Conservation (phyloP, 2,113 vertebrate genomes). For the Colaptes auratus region DNA sequence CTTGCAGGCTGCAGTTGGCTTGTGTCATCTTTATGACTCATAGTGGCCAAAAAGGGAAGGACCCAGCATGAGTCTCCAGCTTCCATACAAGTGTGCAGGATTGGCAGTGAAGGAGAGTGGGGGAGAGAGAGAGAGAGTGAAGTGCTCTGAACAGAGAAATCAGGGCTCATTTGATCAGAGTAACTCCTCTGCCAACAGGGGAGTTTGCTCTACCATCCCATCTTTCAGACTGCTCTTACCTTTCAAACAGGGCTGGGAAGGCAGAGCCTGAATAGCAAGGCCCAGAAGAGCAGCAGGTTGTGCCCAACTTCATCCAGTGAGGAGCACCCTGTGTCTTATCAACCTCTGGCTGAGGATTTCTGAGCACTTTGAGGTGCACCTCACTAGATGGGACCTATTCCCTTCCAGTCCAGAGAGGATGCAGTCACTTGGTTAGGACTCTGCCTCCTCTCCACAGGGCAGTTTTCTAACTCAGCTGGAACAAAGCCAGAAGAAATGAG, state of each 20-base stretch:
- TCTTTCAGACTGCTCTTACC: neutral
- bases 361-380: neutral
- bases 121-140: neutral
- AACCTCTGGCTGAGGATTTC: neutral
- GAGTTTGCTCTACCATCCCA: neutral
- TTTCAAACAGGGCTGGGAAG: neutral
- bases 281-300: neutral
- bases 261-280: neutral
- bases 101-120: neutral
- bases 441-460: neutral
- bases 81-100: neutral
- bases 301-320: neutral
- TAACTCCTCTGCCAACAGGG: neutral
- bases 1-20: neutral
- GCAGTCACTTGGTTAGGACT: accelerated
- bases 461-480: neutral
- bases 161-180: neutral
- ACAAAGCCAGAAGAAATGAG: neutral
- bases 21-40: neutral
- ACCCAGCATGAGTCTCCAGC: neutral
- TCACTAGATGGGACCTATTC: accelerated
- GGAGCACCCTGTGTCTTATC: neutral
- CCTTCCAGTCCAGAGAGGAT: neutral
- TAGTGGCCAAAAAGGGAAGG: neutral
- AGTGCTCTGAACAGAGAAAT: neutral